Evolutionary conservation across 1,140 invertebrate species (phyloP), one percentile per base, ranked within the genome.

Genomic region (Brachionus sp.): DNA sequence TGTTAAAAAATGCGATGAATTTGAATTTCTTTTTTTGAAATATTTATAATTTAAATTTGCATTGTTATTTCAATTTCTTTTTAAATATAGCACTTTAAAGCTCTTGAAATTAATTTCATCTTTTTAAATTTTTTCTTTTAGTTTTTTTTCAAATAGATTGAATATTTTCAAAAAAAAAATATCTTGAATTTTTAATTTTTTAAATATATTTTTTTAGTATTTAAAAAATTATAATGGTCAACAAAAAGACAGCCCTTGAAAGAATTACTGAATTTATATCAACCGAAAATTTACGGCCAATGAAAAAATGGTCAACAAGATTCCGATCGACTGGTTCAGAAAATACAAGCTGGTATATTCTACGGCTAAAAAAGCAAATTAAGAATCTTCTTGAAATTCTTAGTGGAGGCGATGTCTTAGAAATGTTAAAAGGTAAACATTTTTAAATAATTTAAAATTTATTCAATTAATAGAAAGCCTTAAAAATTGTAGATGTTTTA

Each of bases 241-340:
- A 64, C 13, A 25, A 64, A 64, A 73, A 42, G 6, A 73, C 37
- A 23, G 68, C 68, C 3, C 9, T 73, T 23, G 68, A 73, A 44
- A 73, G 37, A 73, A 73, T 73, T 42, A 33, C 12, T 73, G n/a
- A 44, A 44, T 19, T 44, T 42, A 44, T 73, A 42, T 23, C 39
- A 23, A 42, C 2, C 2, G 68, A 73, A 73, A 73, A 44, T 23
- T 44, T 42, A 42, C 37, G 29, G 5, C 19, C 35, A 23, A 73
- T 44, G 68, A 73, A 73, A 73, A 73, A 42, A 44, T 73, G 68
- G 37, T 73, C 68, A n/a, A 23, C 35, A 5, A 37, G 68, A n/a
- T 73, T 73, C 19, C 35, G 37, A 1, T 42, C 5, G 2, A 44
- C 68, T 9, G 4, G n/a, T 7, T 25, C 4, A 5, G 19, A 44